phyloP scores from a whole-genome alignment of 1,140 invertebrate species.

The Drosophila nasuta region DNA sequence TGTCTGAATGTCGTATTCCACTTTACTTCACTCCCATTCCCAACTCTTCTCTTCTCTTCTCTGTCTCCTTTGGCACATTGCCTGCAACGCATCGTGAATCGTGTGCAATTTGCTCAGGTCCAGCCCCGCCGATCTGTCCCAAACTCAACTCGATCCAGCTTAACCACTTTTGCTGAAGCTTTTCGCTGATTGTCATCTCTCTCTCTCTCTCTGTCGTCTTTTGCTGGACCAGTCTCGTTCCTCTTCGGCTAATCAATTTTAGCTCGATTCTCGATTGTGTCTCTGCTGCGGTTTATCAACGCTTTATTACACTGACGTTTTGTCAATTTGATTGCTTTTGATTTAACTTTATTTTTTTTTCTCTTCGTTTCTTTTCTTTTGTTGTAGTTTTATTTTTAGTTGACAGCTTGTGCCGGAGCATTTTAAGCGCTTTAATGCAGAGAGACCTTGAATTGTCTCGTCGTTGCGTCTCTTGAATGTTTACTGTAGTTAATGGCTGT shows the following conservation, averaged over 20 bases:
- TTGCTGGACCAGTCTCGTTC: conserved; percentile 1
- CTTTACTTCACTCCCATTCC: neutral
- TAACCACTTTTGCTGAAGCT: conserved; percentile 56
- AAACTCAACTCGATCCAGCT: conserved; percentile 31
- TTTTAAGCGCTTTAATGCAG: conserved; percentile 44
- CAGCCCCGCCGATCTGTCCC: conserved; percentile 7
- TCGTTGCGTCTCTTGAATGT: conserved; percentile 29
- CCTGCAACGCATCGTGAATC: conserved; percentile 62
- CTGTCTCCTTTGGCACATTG: neutral
- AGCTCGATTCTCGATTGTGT: conserved; percentile 23
- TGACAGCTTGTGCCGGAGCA: conserved; percentile 41
- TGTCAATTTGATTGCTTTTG: conserved; percentile 84
- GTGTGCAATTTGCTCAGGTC: conserved; percentile 72
- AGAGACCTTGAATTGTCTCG: conserved; percentile 73
- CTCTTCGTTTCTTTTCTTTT: neutral
- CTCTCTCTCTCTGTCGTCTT: too few relatives aligned
- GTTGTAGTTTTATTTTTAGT: too few relatives aligned
- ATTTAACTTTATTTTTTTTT: conserved; percentile 56
- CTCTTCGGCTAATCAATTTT: neutral
- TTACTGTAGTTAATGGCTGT: conserved; percentile 57
- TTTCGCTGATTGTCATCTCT: conserved; percentile 49
- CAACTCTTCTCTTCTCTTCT: neutral
- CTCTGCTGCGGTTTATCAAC: conserved; percentile 77
- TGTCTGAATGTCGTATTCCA: conserved; percentile 77
- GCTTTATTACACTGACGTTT: conserved; percentile 83